Conservation (phyloP, 2,888 invertebrate genomes). For the Eugnorisma glareosa region DNA sequence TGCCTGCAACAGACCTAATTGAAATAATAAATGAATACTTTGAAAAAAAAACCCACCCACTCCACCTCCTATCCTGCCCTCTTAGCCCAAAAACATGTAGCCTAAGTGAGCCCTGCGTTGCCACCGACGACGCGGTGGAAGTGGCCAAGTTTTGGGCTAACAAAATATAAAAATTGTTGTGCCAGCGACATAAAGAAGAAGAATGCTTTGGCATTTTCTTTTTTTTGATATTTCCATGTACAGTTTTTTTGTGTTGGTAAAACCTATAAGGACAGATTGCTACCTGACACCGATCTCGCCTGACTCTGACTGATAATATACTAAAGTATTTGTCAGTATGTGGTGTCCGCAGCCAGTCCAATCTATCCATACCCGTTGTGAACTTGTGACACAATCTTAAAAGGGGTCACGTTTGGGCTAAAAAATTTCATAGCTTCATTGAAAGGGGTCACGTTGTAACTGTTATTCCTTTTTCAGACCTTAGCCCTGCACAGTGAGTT, state of each 20-base stretch:
- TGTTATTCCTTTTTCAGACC: constrained; percentile 75
- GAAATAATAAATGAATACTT: too few species aligned
- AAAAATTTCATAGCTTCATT: too few species aligned
- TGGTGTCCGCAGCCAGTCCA: background rate
- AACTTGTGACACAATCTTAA: background rate
- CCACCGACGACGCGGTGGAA: too few species aligned
- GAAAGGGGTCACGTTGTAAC: background rate
- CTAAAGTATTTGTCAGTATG: background rate
- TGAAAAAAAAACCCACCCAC: too few species aligned
- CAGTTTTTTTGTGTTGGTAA: background rate
- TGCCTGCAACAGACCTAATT: background rate
- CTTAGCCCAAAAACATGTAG: too few species aligned
- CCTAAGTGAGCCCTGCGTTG: too few species aligned
- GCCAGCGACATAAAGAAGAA: too few species aligned
- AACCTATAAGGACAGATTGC: background rate
- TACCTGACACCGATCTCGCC: too few species aligned
- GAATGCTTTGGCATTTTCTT: background rate
- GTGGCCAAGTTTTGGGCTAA: too few species aligned
- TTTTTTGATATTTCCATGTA: background rate
- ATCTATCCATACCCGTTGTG: too few species aligned
- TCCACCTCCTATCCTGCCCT: too few species aligned
- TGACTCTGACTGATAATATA: background rate
- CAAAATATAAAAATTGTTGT: too few species aligned
- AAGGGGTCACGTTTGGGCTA: background rate
- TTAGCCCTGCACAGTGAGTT: constrained; percentile 87